Conservation (phyloP, 2,113 vertebrate species). For the Plecturocebus donacophilus region DNA sequence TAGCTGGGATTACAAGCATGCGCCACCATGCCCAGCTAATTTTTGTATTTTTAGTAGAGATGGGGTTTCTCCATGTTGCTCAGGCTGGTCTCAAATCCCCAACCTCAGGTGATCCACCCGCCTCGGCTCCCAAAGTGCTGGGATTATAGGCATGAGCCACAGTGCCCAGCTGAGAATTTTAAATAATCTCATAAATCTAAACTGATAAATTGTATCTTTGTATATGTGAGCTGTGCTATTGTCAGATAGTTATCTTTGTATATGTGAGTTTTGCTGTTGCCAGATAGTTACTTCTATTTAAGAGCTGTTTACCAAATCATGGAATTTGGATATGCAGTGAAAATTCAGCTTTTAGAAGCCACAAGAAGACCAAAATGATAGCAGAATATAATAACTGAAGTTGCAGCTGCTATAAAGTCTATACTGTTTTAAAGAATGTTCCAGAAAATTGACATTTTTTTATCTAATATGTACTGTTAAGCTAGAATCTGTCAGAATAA, state of each 20-base stretch:
- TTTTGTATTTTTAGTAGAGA: too few species aligned
- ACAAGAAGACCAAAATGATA: background rate
- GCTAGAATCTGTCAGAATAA: slow-evolving; percentile 13
- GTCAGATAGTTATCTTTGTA: background rate
- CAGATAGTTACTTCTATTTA: background rate
- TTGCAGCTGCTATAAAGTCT: background rate
- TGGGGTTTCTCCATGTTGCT: too few species aligned
- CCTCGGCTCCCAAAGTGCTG: too few species aligned
- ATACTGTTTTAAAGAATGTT: background rate
- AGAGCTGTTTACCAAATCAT: background rate
- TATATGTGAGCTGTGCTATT: background rate
- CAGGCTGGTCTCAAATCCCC: too few species aligned
- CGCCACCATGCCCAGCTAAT: too few species aligned
- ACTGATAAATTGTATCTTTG: background rate
- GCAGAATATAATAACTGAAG: background rate
- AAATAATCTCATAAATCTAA: background rate
- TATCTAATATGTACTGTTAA: background rate
- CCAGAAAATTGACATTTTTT: background rate
- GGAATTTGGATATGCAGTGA: background rate
- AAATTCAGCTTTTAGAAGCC: slow-evolving; percentile 12
- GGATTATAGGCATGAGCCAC: too few species aligned
- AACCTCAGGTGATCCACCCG: too few species aligned
- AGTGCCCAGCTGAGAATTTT: background rate
- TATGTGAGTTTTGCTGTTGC: background rate
- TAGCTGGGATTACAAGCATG: too few species aligned